Conservation (phyloP, 53 echinoderm and acorn worm species). For the Paracentrotus lividus region DNA sequence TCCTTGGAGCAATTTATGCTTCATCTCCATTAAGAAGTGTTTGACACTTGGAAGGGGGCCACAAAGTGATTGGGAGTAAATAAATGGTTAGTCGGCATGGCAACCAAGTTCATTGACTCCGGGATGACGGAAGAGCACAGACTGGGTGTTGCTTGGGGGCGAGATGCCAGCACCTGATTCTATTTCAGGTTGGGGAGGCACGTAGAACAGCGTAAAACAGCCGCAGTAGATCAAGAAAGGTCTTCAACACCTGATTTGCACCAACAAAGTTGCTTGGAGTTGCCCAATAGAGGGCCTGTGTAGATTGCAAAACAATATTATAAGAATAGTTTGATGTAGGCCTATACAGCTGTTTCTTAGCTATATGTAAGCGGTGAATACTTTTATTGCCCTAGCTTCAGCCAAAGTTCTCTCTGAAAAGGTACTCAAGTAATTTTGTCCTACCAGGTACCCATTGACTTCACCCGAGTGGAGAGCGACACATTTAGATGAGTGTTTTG, state of each 20-base stretch:
- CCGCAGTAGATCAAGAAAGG: slow-evolving; percentile 13
- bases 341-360: too few species aligned
- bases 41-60: slow-evolving; percentile 54
- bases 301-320: background rate
- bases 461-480: too few species aligned
- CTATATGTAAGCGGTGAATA: too few species aligned
- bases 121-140: slow-evolving; percentile 12
- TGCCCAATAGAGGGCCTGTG: background rate
- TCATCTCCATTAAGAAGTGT: slow-evolving; percentile 57
- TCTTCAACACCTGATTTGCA: slow-evolving; percentile 24
- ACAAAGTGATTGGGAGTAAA: slow-evolving; percentile 60
- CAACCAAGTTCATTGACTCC: slow-evolving; percentile 65
- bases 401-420: too few species aligned
- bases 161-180: slow-evolving; percentile 50
- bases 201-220: background rate
- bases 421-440: too few species aligned
- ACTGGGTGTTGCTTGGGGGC: slow-evolving; percentile 25
- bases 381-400: background rate
- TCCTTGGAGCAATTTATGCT: slow-evolving; percentile 31
- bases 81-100: slow-evolving; percentile 56
- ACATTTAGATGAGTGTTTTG: too few species aligned
- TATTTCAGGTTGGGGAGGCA: slow-evolving; percentile 27
- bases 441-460: too few species aligned
- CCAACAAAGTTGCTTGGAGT: background rate
- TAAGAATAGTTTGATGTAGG: too few species aligned